These are phyloP conservation scores for Allolobophora icterica DNA, from an alignment of 2,888 invertebrate species.

Conservation along the genomic window DNA sequence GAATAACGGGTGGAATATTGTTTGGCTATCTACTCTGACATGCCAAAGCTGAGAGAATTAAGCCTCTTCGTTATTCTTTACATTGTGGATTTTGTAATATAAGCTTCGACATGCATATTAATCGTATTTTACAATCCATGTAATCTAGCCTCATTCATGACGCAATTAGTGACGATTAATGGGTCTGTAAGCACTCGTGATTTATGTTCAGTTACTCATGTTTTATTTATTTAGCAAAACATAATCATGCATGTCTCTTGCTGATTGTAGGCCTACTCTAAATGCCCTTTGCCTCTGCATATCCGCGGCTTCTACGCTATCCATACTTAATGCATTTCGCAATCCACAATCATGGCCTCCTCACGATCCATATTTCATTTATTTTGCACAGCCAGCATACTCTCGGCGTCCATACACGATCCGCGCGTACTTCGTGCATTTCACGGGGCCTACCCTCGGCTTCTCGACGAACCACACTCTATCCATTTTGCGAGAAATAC, in stretches of 20 bases:
- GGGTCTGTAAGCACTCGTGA: background rate
- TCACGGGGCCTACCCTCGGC: background rate
- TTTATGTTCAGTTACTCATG: background rate
- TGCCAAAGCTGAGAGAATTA: background rate
- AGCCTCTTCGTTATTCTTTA: background rate
- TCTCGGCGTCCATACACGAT: background rate
- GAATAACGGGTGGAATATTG: background rate
- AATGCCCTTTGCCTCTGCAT: background rate
- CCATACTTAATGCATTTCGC: background rate
- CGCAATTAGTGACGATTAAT: background rate
- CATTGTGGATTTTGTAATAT: background rate
- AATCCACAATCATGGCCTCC: background rate
- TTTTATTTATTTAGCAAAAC: background rate
- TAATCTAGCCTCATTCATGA: background rate
- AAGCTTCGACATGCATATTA: background rate
- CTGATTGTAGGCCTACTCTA: background rate
- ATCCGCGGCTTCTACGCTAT: background rate
- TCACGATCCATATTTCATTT: constrained; percentile 1
- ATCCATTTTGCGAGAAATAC: constrained; percentile 17
- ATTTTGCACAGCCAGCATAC: background rate
- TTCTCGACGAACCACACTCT: constrained; percentile 4
- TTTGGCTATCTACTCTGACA: no score
- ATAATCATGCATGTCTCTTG: background rate
- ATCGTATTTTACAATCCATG: background rate
- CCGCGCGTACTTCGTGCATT: background rate